phyloP scores from a whole-genome alignment of 2,113 vertebrate genomes.

The Polyodon spathula region DNA sequence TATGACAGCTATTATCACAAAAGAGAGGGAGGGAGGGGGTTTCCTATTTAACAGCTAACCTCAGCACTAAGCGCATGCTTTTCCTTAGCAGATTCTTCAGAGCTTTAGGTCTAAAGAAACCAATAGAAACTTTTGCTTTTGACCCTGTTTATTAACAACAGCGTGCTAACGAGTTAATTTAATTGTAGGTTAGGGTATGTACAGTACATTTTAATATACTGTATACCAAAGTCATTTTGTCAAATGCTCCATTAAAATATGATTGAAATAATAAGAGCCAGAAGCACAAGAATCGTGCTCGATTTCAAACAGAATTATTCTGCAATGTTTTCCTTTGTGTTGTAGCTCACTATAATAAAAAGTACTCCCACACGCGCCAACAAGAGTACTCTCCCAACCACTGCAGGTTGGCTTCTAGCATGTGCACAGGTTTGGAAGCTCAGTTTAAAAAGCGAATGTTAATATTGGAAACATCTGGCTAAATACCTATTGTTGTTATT shows the following conservation, averaged over 20 bases:
- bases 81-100: background rate
- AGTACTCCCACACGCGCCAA: background rate
- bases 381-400: no score
- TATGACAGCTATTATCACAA: constrained; percentile 35
- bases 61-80: background rate
- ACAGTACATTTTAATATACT: no score
- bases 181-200: no score
- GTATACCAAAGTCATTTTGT: no score
- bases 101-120: no score
- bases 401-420: background rate
- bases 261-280: no score
- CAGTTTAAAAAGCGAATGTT: constrained; percentile 1
- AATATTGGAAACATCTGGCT: constrained; percentile 39
- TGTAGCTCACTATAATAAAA: background rate
- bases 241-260: no score
- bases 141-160: no score
- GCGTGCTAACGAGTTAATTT: no score
- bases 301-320: background rate
- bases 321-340: background rate
- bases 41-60: background rate
- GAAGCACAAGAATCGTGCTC: no score
- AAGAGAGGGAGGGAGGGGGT: background rate
- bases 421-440: background rate
- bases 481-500: constrained; percentile 42
- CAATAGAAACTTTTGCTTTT: no score